A percentile compares a stretch with the other conserved stretches of the same genome.
Evolutionary conservation across 2,113 vertebrate genomes (phyloP).

Genomic region (Brachirus orientalis): DNA sequence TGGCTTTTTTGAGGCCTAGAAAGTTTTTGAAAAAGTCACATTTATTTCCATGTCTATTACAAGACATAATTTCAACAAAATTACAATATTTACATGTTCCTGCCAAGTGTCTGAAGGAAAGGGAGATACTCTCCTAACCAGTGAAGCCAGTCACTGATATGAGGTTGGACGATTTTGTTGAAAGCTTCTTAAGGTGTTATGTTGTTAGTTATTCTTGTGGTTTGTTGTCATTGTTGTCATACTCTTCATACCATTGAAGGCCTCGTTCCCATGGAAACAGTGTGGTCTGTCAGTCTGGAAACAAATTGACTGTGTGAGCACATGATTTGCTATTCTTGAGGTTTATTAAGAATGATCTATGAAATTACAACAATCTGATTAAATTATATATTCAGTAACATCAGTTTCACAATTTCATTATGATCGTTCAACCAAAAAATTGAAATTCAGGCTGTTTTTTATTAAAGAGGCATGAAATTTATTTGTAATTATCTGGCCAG

Average conservation of each 20-base stretch:
- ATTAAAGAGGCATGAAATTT: conserved; percentile 5
- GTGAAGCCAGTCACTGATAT: too few species aligned
- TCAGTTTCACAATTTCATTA: neutral
- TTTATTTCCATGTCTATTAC: neutral
- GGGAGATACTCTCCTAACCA: too few species aligned
- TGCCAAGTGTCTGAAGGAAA: neutral
- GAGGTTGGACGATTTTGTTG: neutral
- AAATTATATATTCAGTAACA: neutral
- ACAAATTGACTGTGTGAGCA: conserved; percentile 28
- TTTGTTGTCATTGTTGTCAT: conserved; percentile 54
- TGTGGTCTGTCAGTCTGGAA: conserved; percentile 37
- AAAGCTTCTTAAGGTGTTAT: conserved; percentile 29
- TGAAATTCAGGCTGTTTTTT: conserved; percentile 4
- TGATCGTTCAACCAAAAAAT: neutral
- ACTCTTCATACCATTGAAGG: conserved; percentile 46
- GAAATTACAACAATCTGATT: conserved; percentile 11
- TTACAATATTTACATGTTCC: neutral
- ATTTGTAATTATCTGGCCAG: conserved; percentile 11
- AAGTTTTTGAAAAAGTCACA: too few species aligned
- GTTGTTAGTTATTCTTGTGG: conserved; percentile 44
- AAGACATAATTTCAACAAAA: neutral
- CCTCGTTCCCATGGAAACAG: conserved; percentile 49
- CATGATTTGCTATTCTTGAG: conserved; percentile 15
- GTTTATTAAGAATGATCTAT: conserved; percentile 34
- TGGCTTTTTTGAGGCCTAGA: too few species aligned